Evolutionary conservation across 35 echinoderm and acorn worm species (phyloP).

Genomic region (Ptychodera flava): DNA sequence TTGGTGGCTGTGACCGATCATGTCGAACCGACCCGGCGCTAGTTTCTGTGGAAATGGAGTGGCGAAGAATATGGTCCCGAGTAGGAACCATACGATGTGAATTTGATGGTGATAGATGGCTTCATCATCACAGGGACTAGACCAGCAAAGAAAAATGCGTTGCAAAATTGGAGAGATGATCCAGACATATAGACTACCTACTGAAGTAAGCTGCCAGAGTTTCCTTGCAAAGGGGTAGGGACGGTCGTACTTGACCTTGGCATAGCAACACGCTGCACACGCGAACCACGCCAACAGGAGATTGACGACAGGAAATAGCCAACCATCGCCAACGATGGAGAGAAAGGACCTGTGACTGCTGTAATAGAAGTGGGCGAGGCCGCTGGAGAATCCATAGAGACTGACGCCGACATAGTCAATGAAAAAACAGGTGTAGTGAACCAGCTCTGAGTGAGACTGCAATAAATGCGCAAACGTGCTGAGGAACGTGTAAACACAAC

Average conservation of each 20-base stretch:
- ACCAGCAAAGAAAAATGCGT: conserved; percentile 17
- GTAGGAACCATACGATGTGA: conserved; percentile 41
- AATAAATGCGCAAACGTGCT: conserved; percentile 75
- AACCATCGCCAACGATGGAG: conserved; percentile 25
- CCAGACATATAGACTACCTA: conserved; percentile 36
- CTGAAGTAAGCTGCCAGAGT: conserved; percentile 76
- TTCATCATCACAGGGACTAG: conserved; percentile 13
- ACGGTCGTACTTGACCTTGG: conserved; percentile 82
- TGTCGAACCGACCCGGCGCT: conserved; percentile 68
- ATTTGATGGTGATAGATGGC: conserved; percentile 49
- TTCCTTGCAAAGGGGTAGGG: conserved; percentile 70
- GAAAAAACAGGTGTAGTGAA: conserved; percentile 83
- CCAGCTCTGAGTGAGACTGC: conserved; percentile 67
- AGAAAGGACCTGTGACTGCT: conserved; percentile 48
- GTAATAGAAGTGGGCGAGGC: conserved; percentile 58
- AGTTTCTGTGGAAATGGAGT: conserved; percentile 78
- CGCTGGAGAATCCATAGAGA: conserved; percentile 42
- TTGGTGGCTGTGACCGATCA: conserved; percentile 78
- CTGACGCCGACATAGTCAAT: conserved; percentile 90
- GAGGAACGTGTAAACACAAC: conserved; percentile 48
- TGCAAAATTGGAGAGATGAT: conserved; percentile 52
- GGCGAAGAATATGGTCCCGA: conserved; percentile 70
- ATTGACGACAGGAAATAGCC: conserved; percentile 26
- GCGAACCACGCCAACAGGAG: conserved; percentile 41
- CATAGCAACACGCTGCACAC: conserved; percentile 75